Evolutionary conservation across 2,113 vertebrate species (phyloP).

Genomic region (Maccullochella peelii): DNA sequence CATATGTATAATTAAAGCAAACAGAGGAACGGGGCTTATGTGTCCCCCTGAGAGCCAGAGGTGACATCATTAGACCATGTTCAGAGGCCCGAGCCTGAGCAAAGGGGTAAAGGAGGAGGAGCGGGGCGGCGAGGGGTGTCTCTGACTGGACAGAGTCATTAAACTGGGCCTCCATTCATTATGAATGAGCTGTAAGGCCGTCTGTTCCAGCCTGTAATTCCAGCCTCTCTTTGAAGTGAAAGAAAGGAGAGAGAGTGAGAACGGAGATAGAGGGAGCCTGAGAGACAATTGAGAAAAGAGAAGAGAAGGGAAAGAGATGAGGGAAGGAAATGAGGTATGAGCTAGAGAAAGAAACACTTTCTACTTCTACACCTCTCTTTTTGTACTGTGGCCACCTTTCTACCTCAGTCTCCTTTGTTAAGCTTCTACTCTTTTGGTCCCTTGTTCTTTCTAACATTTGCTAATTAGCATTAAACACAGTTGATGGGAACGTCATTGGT

Average conservation of each 20-base stretch:
- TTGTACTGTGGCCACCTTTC: neutral
- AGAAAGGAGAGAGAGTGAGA: conserved; percentile 46
- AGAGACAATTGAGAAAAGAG: conserved; percentile 31
- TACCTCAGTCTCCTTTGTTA: neutral
- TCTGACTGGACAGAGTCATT: conserved; percentile 71
- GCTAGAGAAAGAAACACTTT: conserved; percentile 20
- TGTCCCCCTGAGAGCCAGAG: conserved; percentile 46
- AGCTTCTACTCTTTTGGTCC: neutral
- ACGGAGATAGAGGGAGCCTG: conserved; percentile 25
- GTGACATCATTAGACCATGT: conserved; percentile 74
- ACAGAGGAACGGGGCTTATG: conserved; percentile 49
- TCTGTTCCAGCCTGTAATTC: conserved; percentile 65
- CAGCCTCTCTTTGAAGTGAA: conserved; percentile 73
- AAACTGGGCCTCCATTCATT: conserved; percentile 74
- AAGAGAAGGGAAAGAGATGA: conserved; percentile 21
- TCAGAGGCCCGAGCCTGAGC: conserved; percentile 38
- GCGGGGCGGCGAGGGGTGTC: conserved; percentile 26
- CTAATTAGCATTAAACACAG: too few species aligned
- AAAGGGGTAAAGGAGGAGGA: conserved; percentile 4
- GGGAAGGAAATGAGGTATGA: conserved; percentile 21
- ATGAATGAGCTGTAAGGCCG: conserved; percentile 74
- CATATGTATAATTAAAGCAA: conserved; percentile 62
- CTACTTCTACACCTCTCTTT: conserved; percentile 13
- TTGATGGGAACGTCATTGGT: too few species aligned
- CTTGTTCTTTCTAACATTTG: neutral